Evolutionary conservation across 2,113 vertebrate genomes (phyloP), one percentile per base, ranked within the genome.

Genomic region (Carollia perspicillata): DNA sequence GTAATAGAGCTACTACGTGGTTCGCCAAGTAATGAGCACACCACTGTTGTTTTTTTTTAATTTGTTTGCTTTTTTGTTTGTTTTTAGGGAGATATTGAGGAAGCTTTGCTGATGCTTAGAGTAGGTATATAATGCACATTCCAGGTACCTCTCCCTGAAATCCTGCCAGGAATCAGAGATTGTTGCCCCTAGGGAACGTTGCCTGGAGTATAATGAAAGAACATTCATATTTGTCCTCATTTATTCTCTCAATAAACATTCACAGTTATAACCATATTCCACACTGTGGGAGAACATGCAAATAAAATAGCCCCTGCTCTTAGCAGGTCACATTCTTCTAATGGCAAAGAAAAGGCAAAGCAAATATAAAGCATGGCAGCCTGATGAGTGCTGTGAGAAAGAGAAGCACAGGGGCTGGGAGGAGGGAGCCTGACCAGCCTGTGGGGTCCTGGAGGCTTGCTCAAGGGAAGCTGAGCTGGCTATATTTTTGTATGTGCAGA

Each of bases 1-100:
- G 6, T 37, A 8, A 42, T 12, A 18, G 12, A 40, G 10, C 2
- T 33, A 22, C 20, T 26, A 30, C 0, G 7, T 2, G 13, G 23
- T 28, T 69, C 0, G 0, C 23, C 4, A 0, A 22, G 33, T 44
- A 28, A 28, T 17, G 35, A 44, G 18, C 8, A 18, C 33, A 37
- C 8, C 5, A 1, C 42, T 13, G 7, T 28, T 9, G 23, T 6
- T 20, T 49, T 37, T 35, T 35, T 51, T 42, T n/a, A n/a, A 7
- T 26, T 53, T 79, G 6, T 8, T 79, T 12, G 16, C 8, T 16
- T 55, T 26, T 23, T 35, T 66, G 12, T 16, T 53, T 79, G 6
- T 8, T 88, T 77, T 84, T 35, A 28, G 47, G 1, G 0, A 47
- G 47, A 33, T 23, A 9, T 1, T 20, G 16, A 75, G 71, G 60